Conservation (phyloP, 2,797 vertebrate genomes). For the Aphelocoma californica region DNA sequence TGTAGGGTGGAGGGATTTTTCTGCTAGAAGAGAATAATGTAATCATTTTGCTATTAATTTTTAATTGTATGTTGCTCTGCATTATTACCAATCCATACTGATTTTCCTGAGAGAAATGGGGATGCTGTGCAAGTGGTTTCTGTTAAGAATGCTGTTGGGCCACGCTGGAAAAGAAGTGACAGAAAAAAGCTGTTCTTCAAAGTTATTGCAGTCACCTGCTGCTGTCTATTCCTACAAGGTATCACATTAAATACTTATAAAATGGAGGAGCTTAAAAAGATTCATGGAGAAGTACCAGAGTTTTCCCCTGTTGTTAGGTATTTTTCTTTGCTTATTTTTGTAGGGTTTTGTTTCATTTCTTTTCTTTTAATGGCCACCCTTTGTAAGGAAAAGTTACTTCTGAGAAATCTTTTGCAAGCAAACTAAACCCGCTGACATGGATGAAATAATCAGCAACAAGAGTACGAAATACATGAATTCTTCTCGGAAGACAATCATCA, state of each 20-base stretch:
- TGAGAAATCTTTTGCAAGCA: not conserved
- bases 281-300: not conserved
- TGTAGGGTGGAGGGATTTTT: not conserved
- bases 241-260: not conserved
- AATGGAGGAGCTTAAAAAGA: not conserved
- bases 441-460: not conserved
- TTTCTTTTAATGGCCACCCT: not conserved
- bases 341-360: not conserved
- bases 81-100: conserved; percentile 1
- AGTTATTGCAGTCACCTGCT: not conserved
- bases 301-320: not conserved
- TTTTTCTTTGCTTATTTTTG: not conserved
- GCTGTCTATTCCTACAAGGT: not conserved
- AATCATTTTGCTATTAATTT: conserved; percentile 47
- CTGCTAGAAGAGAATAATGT: conserved; percentile 32
- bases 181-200: not conserved
- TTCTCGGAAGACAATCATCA: not conserved
- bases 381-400: not conserved
- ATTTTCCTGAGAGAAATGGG: conserved; percentile 21
- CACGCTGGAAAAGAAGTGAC: not conserved
- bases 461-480: not conserved
- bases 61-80: conserved; percentile 29
- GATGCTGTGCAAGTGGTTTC: not conserved
- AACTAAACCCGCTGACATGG: not conserved
- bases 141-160: not conserved